These are phyloP conservation scores for Caenorhabditis elegans DNA, from an alignment of 1,140 invertebrate genomes.

Conservation along the genomic window DNA sequence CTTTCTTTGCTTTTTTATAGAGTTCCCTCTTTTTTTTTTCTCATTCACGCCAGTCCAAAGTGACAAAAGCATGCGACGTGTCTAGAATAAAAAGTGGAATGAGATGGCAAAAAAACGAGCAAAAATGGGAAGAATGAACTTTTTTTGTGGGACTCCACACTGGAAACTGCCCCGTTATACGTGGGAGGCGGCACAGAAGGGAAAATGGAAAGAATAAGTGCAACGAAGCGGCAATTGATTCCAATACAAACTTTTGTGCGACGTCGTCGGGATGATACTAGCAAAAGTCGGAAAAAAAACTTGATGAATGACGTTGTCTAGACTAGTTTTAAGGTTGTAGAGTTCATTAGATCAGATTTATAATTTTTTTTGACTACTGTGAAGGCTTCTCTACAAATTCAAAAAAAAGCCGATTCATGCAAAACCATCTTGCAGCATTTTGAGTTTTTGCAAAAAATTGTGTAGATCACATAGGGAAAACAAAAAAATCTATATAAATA, in stretches of 20 bases:
- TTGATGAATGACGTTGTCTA: background rate
- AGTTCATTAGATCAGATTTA: background rate
- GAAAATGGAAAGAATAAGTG: constrained; percentile 17
- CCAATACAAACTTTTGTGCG: constrained; percentile 16
- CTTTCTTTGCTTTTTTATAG: background rate
- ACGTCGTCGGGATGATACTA: background rate
- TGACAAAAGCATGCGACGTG: background rate
- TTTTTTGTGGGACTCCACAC: background rate
- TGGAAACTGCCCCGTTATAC: background rate
- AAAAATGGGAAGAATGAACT: background rate
- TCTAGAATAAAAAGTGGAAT: constrained; percentile 15
- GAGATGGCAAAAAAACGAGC: background rate
- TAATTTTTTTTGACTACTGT: too few species aligned
- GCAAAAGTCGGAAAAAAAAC: background rate
- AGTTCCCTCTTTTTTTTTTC: background rate
- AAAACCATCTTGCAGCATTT: too few species aligned
- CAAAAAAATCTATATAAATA: too few species aligned
- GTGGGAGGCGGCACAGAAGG: background rate
- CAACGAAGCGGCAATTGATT: constrained; percentile 22
- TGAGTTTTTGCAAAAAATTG: too few species aligned
- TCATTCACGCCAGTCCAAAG: background rate
- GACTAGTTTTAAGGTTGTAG: background rate
- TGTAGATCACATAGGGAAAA: too few species aligned
- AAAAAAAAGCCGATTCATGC: too few species aligned
- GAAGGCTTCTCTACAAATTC: too few species aligned